These are phyloP conservation scores for Hymenochirus boettgeri DNA, from an alignment of 2,113 vertebrate species.

Conservation along the genomic window DNA sequence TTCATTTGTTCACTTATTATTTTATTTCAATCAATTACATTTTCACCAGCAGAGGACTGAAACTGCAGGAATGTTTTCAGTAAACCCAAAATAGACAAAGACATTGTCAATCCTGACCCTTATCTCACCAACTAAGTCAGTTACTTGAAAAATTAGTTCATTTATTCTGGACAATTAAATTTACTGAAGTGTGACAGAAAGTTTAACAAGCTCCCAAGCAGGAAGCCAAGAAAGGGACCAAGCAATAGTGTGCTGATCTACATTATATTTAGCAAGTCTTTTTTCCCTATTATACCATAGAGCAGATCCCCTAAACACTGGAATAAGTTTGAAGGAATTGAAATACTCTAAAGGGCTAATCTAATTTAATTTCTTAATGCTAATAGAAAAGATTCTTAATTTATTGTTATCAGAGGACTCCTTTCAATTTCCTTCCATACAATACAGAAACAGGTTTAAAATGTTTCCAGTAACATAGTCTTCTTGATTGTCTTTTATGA, in stretches of 20 bases:
- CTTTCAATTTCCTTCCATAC: not conserved
- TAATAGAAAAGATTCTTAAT: slow-evolving; percentile 56
- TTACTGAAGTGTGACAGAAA: slow-evolving; percentile 99
- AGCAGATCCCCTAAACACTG: slow-evolving; percentile 65
- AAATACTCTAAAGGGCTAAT: slow-evolving; percentile 62
- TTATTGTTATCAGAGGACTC: not conserved
- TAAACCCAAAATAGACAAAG: slow-evolving; percentile 65
- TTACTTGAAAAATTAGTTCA: slow-evolving; percentile 98
- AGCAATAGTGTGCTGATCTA: slow-evolving; percentile 78
- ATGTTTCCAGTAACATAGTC: too few relatives aligned
- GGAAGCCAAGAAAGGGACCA: slow-evolving; percentile 69
- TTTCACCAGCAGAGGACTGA: not conserved
- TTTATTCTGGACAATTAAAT: slow-evolving; percentile 99
- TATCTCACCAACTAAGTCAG: slow-evolving; percentile 89
- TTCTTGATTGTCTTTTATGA: too few relatives aligned
- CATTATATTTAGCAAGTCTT: slow-evolving; percentile 82
- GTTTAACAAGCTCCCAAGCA: slow-evolving; percentile 82
- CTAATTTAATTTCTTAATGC: slow-evolving; percentile 67
- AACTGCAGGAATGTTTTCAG: not conserved
- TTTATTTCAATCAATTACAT: not conserved
- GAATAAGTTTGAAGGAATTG: slow-evolving; percentile 55
- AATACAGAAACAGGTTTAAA: too few relatives aligned
- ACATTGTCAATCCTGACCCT: slow-evolving; percentile 87
- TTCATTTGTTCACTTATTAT: too few relatives aligned
- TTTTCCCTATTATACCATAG: slow-evolving; percentile 75